Evolutionary conservation across 2,113 vertebrate genomes (phyloP), one percentile per base, ranked within the genome.

Genomic region (Rhinoderma darwinii): DNA sequence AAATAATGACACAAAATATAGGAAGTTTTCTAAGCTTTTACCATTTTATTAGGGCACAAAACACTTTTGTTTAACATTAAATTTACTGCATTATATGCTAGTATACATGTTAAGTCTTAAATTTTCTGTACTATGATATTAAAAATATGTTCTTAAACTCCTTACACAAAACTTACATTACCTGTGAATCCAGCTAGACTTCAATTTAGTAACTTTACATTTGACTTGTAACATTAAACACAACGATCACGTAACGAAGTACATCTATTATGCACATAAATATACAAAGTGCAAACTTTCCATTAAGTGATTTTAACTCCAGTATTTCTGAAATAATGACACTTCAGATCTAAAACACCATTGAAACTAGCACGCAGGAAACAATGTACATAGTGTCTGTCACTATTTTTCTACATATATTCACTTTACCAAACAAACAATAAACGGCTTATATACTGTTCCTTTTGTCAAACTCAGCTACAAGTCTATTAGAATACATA

Each of bases 221-320:
- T 82, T 39, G 9, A n/a, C 76, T 56, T 82, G n/a, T 27, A 81
- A 81, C 78, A 80, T 61, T 61, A 11, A 78, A 61, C 35, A 81
- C 78, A 61, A 35, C 43, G 11, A n/a, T 80, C 22, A 37, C 76
- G 11, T 39, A 80, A 14, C 22, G 43, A 14, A 8, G 44, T 76
- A 76, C n/a, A 44, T 59, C 22, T 41, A 81, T 81, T 66, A 44
- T 82, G 10, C 39, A 44, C 41, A 83, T 25, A 78, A 54, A 51
- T 32, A 15, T 27, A 70, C 14, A 50, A 66, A 68, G 30, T 41
- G 61, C 17, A 84, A 11, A 37, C 51, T 84, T 84, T 30, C 37
- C 50, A 84, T 18, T 43, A 22, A 72, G 39, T 84, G 22, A 15
- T 75, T 14, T 63, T 81, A 63, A n/a, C 14, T 27, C 61, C 22